phyloP scores from a whole-genome alignment of 2,888 invertebrate species.

The Stenodema calcarata region DNA sequence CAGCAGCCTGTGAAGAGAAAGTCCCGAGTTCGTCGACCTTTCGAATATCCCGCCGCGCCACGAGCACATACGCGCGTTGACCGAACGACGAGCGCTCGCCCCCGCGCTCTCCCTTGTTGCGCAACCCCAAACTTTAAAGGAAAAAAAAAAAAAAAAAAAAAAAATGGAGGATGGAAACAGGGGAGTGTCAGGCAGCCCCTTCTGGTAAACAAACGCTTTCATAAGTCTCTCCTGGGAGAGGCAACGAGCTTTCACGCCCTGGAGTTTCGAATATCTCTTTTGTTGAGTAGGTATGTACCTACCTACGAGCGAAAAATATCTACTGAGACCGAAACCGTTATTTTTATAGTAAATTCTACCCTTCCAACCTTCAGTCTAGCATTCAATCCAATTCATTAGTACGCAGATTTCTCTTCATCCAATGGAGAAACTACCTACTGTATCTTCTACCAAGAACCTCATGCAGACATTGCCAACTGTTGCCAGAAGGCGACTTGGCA shows the following conservation, averaged over 20 bases:
- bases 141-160: no score
- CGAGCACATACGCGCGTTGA: background rate
- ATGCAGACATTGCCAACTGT: background rate
- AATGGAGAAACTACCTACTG: background rate
- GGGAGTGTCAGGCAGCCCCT: background rate
- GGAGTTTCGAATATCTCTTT: background rate
- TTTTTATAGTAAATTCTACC: background rate
- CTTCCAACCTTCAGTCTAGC: background rate
- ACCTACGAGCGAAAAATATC: background rate
- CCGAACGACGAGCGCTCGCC: background rate
- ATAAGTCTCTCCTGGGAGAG: background rate
- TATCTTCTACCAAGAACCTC: background rate
- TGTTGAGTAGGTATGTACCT: background rate
- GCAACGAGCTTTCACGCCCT: background rate
- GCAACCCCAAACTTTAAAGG: background rate
- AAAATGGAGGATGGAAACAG: background rate
- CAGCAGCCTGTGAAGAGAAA: background rate
- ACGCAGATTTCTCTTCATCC: background rate
- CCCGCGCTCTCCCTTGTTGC: background rate
- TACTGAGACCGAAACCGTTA: background rate
- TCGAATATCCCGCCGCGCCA: background rate
- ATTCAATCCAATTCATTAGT: background rate
- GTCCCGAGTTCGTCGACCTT: background rate
- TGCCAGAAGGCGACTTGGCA: background rate
- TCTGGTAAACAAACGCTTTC: constrained; percentile 2